phyloP scores from a whole-genome alignment of 2,113 vertebrate species.

The Megatriorchis doriae region DNA sequence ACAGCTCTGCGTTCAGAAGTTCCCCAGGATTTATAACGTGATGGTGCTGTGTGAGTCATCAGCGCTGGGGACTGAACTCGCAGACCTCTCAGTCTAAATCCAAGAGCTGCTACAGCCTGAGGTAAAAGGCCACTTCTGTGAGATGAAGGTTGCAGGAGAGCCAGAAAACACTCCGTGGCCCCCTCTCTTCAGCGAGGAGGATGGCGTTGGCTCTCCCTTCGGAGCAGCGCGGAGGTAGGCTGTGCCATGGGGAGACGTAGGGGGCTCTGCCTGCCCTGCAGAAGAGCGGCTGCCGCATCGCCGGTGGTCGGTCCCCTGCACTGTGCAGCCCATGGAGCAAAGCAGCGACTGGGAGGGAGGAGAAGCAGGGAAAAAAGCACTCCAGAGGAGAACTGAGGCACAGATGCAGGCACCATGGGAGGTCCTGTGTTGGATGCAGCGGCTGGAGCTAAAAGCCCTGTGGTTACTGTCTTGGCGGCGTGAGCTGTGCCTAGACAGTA shows the following conservation, averaged over 20 bases:
- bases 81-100: neutral
- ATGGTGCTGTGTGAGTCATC: neutral
- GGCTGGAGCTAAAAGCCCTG: neutral
- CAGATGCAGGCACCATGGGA: no score
- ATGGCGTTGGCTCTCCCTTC: accelerated
- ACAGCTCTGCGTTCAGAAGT: neutral
- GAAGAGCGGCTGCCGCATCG: accelerated
- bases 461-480: accelerated
- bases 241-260: neutral
- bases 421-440: no score
- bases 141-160: neutral
- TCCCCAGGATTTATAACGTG: neutral
- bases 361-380: accelerated
- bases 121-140: neutral
- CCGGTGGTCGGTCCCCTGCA: accelerated
- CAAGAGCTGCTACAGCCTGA: neutral
- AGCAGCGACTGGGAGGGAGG: neutral
- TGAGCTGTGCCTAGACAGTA: neutral
- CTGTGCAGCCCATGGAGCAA: neutral
- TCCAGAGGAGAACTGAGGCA: no score
- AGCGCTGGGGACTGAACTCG: neutral
- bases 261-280: neutral
- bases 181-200: neutral
- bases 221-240: accelerated
- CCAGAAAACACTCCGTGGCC: neutral